Percentiles rank a stretch among this genome's conserved stretches.
Evolutionary conservation across 2,888 invertebrate species (phyloP).

Genomic region (Yponomeuta evonymella): DNA sequence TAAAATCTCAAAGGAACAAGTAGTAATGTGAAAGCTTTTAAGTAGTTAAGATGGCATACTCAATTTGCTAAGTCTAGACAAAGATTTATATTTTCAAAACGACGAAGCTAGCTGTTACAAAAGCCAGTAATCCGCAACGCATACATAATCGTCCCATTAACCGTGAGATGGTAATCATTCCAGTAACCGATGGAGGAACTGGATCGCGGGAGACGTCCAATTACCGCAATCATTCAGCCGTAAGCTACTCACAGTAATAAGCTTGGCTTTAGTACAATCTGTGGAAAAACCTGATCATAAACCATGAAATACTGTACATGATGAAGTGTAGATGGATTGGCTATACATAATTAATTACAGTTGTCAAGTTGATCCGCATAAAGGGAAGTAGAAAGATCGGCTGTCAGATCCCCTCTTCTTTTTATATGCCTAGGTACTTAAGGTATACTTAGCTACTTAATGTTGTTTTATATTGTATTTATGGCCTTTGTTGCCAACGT

Average conservation of each 20-base stretch:
- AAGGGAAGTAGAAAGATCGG: no score
- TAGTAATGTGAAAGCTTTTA: no score
- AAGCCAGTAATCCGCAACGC: not conserved
- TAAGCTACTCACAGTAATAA: conserved; percentile 32
- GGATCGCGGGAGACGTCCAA: conserved; percentile 31
- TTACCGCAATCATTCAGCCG: conserved; percentile 43
- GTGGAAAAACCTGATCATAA: not conserved
- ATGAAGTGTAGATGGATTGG: not conserved
- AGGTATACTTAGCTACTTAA: no score
- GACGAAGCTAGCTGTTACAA: not conserved
- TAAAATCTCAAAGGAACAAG: no score
- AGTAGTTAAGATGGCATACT: no score
- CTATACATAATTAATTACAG: not conserved
- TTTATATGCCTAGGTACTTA: no score
- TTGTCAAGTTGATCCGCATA: no score
- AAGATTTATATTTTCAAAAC: not conserved
- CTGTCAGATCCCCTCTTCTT: no score
- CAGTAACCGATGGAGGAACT: conserved; percentile 20
- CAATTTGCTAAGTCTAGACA: no score
- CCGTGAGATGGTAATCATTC: not conserved
- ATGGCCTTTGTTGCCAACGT: no score
- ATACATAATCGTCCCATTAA: not conserved
- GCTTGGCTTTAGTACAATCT: not conserved
- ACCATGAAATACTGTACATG: not conserved
- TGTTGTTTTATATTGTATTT: no score